These are phyloP conservation scores for Sesamia nonagrioides DNA, from an alignment of 1,140 invertebrate species.

Conservation along the genomic window DNA sequence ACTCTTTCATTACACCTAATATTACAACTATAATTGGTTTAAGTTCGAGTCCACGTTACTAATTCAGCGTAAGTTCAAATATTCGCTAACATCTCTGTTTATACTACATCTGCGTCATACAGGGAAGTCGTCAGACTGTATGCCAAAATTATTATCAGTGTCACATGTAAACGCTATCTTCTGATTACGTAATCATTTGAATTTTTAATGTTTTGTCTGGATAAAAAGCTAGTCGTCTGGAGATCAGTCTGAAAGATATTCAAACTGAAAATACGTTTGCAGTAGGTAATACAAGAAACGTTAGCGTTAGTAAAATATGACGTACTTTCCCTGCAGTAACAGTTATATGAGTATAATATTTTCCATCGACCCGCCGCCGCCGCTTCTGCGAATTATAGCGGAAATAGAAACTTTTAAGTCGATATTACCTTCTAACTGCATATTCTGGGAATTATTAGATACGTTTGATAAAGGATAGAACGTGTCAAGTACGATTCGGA, in stretches of 20 bases:
- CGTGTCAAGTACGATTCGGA: too few relatives aligned
- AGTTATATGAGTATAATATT: conserved; percentile 13
- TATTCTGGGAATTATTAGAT: not conserved
- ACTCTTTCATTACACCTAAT: not conserved
- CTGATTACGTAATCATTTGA: conserved; percentile 22
- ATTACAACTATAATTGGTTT: not conserved
- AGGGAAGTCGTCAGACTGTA: conserved; percentile 17
- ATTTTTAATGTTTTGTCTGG: not conserved
- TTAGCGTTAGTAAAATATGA: not conserved
- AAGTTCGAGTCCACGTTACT: not conserved
- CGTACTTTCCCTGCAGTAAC: conserved; percentile 13
- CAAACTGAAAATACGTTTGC: not conserved
- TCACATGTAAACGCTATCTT: conserved; percentile 27
- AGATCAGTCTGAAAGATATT: not conserved
- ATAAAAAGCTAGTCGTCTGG: not conserved
- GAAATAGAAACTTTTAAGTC: conserved; percentile 36
- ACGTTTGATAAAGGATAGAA: not conserved
- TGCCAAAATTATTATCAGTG: conserved; percentile 40
- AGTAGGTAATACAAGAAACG: not conserved
- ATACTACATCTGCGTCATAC: conserved; percentile 24
- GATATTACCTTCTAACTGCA: not conserved
- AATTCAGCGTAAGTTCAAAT: not conserved
- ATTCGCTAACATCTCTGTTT: conserved; percentile 13
- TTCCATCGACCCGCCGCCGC: conserved; percentile 5
- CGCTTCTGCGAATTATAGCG: conserved; percentile 26